These are phyloP conservation scores for Adineta ricciae DNA, from an alignment of 2,888 invertebrate species.

Conservation along the genomic window DNA sequence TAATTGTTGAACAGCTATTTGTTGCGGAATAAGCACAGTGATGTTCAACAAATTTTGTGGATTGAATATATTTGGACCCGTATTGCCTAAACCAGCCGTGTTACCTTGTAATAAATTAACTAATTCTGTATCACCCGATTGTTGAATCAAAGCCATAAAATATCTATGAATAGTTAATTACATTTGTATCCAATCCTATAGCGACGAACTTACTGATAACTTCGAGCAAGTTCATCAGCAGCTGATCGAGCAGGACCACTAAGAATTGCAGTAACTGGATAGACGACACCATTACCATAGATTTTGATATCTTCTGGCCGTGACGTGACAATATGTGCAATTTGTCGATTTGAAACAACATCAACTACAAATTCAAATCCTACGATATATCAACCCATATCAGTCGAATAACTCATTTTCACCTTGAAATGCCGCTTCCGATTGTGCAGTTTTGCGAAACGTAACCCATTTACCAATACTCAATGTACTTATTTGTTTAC, in stretches of 20 bases:
- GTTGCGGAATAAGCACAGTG: background rate
- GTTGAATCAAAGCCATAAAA: background rate
- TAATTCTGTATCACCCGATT: constrained; percentile 9
- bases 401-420: too few species aligned
- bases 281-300: constrained; percentile 5
- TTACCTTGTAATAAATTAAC: background rate
- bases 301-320: constrained; percentile 1
- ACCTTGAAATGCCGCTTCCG: background rate
- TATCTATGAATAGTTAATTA: background rate
- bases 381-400: background rate
- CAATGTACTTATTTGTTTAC: background rate
- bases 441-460: background rate
- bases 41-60: background rate
- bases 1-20: background rate
- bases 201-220: background rate
- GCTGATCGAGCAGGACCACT: constrained; percentile 3
- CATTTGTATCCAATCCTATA: background rate
- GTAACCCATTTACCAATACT: background rate
- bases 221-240: constrained; percentile 2
- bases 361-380: background rate
- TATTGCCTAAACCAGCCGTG: background rate
- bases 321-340: background rate
- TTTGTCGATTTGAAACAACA: background rate
- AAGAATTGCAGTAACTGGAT: background rate
- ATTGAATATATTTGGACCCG: background rate